These are phyloP conservation scores for Nysson spinosus DNA, from an alignment of 2,888 invertebrate species.

Conservation along the genomic window DNA sequence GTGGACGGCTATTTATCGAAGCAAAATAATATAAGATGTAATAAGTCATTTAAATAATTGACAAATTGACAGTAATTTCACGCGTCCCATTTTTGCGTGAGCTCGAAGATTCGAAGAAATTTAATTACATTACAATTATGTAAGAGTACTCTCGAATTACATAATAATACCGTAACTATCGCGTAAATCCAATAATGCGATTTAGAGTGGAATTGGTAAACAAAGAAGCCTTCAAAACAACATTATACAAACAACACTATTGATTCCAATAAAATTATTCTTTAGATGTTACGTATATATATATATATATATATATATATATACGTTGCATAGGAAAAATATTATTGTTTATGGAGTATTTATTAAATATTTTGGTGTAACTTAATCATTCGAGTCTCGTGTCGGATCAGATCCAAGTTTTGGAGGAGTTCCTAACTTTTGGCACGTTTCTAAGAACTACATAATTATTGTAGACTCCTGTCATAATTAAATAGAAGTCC, in stretches of 20 bases:
- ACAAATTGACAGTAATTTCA: too few species aligned
- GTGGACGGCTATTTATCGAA: conserved; percentile 77
- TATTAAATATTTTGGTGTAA: not conserved
- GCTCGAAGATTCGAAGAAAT: too few species aligned
- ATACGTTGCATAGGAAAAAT: too few species aligned
- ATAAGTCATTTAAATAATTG: conserved; percentile 17
- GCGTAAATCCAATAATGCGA: not conserved
- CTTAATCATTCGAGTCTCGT: conserved; percentile 25
- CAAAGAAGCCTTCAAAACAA: conserved; percentile 3
- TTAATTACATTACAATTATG: not conserved
- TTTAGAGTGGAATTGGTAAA: not conserved
- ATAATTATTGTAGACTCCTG: too few species aligned
- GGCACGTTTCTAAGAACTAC: conserved; percentile 29
- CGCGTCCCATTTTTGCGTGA: too few species aligned
- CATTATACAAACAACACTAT: too few species aligned
- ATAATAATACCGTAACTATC: not conserved
- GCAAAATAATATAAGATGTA: conserved; percentile 55
- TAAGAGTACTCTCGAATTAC: not conserved
- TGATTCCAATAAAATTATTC: too few species aligned
- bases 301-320: too few species aligned
- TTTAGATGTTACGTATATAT: too few species aligned
- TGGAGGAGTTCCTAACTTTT: conserved; percentile 3
- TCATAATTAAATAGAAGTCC: not conserved
- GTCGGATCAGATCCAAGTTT: conserved; percentile 36
- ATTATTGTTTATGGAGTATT: too few species aligned